phyloP scores from a whole-genome alignment of 2,888 invertebrate genomes.

The Hirtodrosophila histrioides region DNA sequence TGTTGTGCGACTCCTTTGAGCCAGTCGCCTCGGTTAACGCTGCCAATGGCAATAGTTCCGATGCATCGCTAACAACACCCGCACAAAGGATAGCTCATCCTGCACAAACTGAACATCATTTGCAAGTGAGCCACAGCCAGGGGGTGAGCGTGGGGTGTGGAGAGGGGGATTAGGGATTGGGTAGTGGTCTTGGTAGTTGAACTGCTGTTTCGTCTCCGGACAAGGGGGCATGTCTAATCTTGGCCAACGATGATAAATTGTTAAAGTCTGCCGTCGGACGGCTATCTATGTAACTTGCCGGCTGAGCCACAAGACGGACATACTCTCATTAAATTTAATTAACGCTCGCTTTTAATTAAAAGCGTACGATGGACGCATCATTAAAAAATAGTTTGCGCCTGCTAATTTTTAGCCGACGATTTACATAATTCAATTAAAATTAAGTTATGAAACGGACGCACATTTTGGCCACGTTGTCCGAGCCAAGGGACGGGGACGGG shows the following conservation, averaged over 20 bases:
- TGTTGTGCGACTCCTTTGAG: constrained; percentile 48
- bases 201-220: constrained; percentile 1
- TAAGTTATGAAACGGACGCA: constrained; percentile 75
- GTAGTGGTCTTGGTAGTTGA: background rate
- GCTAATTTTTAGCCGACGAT: constrained; percentile 77
- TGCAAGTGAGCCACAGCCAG: constrained; percentile 60
- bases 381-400: constrained; percentile 79
- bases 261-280: constrained; percentile 41
- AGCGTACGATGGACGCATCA: constrained; percentile 72
- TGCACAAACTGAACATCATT: constrained; percentile 68
- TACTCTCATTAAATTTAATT: constrained; percentile 76
- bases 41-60: constrained; percentile 73
- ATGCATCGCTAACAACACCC: constrained; percentile 53
- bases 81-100: constrained; percentile 9
- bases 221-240: constrained; percentile 57
- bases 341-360: constrained; percentile 76
- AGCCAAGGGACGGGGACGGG: no score
- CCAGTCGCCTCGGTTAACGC: constrained; percentile 46
- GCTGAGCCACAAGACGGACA: constrained; percentile 24
- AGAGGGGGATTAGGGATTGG: no score
- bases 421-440: constrained; percentile 80
- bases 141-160: constrained; percentile 1
- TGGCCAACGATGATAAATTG: constrained; percentile 69
- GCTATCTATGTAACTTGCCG: constrained; percentile 12
- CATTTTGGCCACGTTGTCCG: constrained; percentile 50